A percentile compares a stretch with the other conserved stretches of the same genome.
These are phyloP conservation scores for Orchesella cincta DNA, from an alignment of 1,140 invertebrate species.

Conservation along the genomic window DNA sequence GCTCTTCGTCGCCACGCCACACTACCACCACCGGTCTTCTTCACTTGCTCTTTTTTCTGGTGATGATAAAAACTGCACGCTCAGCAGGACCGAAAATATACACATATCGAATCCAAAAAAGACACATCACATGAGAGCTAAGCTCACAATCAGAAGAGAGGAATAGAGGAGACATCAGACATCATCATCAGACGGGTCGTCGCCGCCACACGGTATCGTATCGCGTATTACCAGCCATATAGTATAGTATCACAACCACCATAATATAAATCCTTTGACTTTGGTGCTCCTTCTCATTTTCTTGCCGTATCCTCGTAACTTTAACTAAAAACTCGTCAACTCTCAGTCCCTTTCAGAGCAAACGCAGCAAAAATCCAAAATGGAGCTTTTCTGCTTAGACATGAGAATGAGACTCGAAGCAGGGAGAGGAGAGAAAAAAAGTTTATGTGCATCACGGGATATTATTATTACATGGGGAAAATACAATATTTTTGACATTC, in stretches of 20 bases:
- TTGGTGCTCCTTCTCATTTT: too few species aligned
- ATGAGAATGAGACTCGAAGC: neutral
- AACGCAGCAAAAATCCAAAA: too few species aligned
- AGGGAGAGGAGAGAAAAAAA: neutral
- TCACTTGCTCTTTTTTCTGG: neutral
- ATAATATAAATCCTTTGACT: too few species aligned
- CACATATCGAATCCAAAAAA: neutral
- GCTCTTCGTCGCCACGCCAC: too few species aligned
- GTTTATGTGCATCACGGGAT: neutral
- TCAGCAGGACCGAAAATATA: neutral
- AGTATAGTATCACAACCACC: too few species aligned
- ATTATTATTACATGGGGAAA: neutral
- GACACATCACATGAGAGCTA: neutral
- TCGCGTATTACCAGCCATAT: too few species aligned
- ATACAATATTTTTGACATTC: neutral
- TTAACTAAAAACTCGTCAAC: too few species aligned
- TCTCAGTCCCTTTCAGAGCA: too few species aligned
- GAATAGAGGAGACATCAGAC: neutral
- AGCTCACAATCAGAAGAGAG: neutral
- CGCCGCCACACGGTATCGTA: too few species aligned
- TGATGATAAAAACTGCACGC: slow-evolving; percentile 17
- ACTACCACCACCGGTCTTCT: too few species aligned
- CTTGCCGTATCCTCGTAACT: too few species aligned
- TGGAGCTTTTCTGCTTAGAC: too few species aligned
- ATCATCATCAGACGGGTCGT: neutral